A percentile compares a stretch with the other conserved stretches of the same genome.
Evolutionary conservation across 2,888 invertebrate genomes (phyloP).

Genomic region (Drosophila atroscutellata): DNA sequence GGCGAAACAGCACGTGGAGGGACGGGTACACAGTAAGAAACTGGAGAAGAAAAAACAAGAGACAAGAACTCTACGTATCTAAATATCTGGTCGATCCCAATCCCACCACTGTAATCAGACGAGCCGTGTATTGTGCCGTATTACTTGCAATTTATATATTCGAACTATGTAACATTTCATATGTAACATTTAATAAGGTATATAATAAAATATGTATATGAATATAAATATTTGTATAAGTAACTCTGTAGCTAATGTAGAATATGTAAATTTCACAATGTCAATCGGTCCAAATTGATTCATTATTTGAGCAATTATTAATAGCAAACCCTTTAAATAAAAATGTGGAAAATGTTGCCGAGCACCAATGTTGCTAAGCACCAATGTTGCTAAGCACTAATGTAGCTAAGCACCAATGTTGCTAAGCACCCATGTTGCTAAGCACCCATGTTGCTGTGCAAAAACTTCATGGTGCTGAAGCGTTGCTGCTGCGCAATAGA

Average conservation of each 20-base stretch:
- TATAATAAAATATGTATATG: conserved; percentile 16
- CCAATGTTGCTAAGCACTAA: conserved; percentile 8
- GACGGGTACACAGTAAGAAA: conserved; percentile 57
- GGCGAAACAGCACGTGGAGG: conserved; percentile 65
- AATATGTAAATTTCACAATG: background rate
- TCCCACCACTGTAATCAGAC: conserved; percentile 3
- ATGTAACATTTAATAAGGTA: conserved; percentile 34
- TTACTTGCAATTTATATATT: conserved; percentile 63
- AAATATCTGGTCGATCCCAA: conserved; percentile 5
- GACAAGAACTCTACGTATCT: background rate
- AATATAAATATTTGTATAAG: background rate
- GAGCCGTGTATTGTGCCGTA: conserved; percentile 50
- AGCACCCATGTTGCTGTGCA: background rate
- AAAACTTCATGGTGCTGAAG: background rate
- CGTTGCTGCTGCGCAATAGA: background rate
- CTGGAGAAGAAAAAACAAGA: conserved; percentile 19
- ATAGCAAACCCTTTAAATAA: background rate
- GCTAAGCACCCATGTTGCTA: conserved; percentile 6
- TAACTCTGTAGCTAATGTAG: background rate
- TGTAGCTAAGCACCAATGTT: conserved; percentile 11
- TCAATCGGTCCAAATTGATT: background rate
- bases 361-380: conserved; percentile 9
- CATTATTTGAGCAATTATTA: background rate
- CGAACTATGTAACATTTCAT: conserved; percentile 50
- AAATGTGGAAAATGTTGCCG: conserved; percentile 3